Base-by-base conservation (phyloP, 2,888 invertebrate species). In the Furcula furcula region DNA sequence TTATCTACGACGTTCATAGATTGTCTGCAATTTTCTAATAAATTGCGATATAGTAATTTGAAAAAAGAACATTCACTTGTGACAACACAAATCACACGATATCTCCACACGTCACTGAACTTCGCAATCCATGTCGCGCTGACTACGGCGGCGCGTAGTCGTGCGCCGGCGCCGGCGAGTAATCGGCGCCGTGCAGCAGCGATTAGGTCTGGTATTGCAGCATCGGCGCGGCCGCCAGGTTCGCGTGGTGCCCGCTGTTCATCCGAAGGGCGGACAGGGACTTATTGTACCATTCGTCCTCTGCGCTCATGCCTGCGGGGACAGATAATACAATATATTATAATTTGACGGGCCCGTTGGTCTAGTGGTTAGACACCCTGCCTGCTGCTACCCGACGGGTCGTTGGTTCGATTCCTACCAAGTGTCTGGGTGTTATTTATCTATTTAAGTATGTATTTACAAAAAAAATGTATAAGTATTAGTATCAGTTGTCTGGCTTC, bases 271-370 rank as follows among this genome's bases (percentile, higher is more conserved):
- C 98, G 40, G 98, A 98, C 69, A 98, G 91, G 69, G 97, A 97
- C 90, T 98, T 98, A 91, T 98, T 98, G 92, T 98, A 98, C 98
- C 98, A 98, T 86, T 98, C 98, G 79, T 96, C 98, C 78, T 96
- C 96, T 29, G 96, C 94, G 55, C 94, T 95, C 95, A 97, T 97
- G 60, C 96, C 97, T 97, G 88, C 21, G 75, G 32, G 48, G n/a
- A 27, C 18, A n/a, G 36, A 3, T n/a, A n/a, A n/a, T n/a, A n/a
- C n/a, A n/a, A n/a, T n/a, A n/a, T n/a, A n/a, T n/a, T n/a, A n/a
- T n/a, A n/a, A n/a, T n/a, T n/a, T n/a, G n/a, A n/a, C n/a, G n/a
- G n/a, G n/a, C n/a, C n/a, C n/a, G n/a, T n/a, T n/a, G n/a, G n/a
- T n/a, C n/a, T n/a, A n/a, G n/a, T n/a, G n/a, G n/a, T n/a, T n/a